Base-by-base conservation (phyloP, 2,113 vertebrate species). In the Elachura formosa region DNA sequence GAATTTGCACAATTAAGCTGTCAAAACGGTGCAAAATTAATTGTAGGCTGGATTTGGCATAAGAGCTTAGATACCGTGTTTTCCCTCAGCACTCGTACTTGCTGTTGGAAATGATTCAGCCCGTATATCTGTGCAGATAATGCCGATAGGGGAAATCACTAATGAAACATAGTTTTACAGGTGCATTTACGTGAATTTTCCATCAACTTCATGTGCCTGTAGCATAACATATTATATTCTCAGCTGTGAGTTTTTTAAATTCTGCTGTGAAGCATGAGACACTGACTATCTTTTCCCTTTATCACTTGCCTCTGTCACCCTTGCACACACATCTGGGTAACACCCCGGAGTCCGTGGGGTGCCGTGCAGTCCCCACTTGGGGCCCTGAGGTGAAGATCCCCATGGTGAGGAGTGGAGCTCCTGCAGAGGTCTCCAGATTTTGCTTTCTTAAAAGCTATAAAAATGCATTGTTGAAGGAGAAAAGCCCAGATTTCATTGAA, bases 301-400 rank as follows among this genome's bases (percentile, higher is more conserved):
- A 16, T 63, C 0, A 0, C 49, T 71, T 10, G 4, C 24, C 40
- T 86, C 72, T 93, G 55, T 89, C 0, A 0, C 48, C 62, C 33
- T 79, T 76, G 51, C 2, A 3, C 25, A 28, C 0, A 0, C 5
- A 3, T 31, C 29, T 56, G 48, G n/a, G 22, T 68, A 40, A 74
- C 0, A 1, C 0, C 0, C 22, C 11, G n/a, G 4, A 2, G 19
- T 84, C 67, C 0, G 0, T 1, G 7, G 17, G 49, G 36, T 68
- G 51, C 36, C 1, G 0, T 24, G 31, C 16, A 7, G 46, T 41
- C 19, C 33, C 29, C 9, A 9, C 23, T 13, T 24, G 46, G 64
- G n/a, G 10, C 15, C 21, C 25, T 48, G 68, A 64, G 11, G 7
- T 73, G 45, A 48, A 46, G 8, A 24, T 63, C 19, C 51, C 26